A percentile compares a stretch with the other conserved stretches of the same genome.
These are phyloP conservation scores for Periphyllus acericola DNA, from an alignment of 2,888 invertebrate genomes.

Conservation along the genomic window DNA sequence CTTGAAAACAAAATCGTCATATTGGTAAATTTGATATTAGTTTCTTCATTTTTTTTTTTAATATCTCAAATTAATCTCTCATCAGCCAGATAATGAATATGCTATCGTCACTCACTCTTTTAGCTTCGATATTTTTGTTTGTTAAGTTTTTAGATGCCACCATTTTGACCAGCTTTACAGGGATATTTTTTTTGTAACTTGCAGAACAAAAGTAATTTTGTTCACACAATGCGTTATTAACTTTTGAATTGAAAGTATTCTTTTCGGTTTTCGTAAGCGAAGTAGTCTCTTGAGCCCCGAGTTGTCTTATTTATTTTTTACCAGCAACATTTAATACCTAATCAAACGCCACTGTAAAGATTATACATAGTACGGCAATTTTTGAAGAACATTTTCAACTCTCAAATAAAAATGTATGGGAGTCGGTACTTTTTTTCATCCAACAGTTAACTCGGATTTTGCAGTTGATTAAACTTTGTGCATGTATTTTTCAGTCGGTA, in stretches of 20 bases:
- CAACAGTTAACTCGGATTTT: not conserved
- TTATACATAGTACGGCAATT: not conserved
- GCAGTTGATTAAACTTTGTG: not conserved
- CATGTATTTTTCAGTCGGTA: no score
- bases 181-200: not conserved
- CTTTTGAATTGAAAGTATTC: not conserved
- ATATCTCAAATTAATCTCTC: not conserved
- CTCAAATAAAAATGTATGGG: no score
- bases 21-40: not conserved
- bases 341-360: not conserved
- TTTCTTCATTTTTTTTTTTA: no score
- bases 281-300: not conserved
- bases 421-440: not conserved
- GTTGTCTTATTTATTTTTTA: not conserved
- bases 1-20: not conserved
- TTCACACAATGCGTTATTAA: not conserved
- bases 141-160: not conserved
- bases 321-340: not conserved
- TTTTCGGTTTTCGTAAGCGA: not conserved
- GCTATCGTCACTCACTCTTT: not conserved
- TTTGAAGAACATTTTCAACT: not conserved
- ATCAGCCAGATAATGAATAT: not conserved
- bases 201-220: not conserved
- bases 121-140: not conserved
- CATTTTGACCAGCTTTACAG: not conserved